Evolutionary conservation across 2,888 invertebrate genomes (phyloP).

Genomic region (Chrysolina americana): DNA sequence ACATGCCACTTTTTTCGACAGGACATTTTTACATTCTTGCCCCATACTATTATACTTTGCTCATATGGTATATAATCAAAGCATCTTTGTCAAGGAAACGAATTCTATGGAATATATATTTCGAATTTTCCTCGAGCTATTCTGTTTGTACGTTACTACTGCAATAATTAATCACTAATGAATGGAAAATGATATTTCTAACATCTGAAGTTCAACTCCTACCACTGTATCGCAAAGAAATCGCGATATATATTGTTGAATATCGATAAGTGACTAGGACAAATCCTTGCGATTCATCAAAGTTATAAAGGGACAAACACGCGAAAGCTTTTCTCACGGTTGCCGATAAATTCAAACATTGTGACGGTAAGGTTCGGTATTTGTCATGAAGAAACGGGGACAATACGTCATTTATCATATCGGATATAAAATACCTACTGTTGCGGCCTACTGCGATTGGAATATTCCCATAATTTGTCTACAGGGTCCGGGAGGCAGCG

Average conservation of each 20-base stretch:
- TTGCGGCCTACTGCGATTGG: neutral
- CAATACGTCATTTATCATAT: neutral
- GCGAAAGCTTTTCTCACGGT: constrained; percentile 6
- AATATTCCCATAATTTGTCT: no score
- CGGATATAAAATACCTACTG: neutral
- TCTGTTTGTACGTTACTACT: no score
- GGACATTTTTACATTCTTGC: no score
- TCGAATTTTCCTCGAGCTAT: no score
- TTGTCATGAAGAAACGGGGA: neutral
- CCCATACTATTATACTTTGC: no score
- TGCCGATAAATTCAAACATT: constrained; percentile 4
- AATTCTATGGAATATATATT: no score
- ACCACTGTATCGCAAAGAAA: neutral
- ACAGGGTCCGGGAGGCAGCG: no score
- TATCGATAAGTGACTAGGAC: neutral
- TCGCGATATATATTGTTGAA: neutral
- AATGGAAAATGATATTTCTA: no score
- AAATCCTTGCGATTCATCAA: neutral
- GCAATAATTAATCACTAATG: no score
- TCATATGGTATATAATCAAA: no score
- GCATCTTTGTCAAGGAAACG: no score
- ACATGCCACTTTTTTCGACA: no score
- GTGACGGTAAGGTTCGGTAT: neutral
- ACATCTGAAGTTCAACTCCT: neutral
- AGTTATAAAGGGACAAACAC: neutral